phyloP scores from a whole-genome alignment of 1,140 invertebrate genomes.

The Drosophila erecta region DNA sequence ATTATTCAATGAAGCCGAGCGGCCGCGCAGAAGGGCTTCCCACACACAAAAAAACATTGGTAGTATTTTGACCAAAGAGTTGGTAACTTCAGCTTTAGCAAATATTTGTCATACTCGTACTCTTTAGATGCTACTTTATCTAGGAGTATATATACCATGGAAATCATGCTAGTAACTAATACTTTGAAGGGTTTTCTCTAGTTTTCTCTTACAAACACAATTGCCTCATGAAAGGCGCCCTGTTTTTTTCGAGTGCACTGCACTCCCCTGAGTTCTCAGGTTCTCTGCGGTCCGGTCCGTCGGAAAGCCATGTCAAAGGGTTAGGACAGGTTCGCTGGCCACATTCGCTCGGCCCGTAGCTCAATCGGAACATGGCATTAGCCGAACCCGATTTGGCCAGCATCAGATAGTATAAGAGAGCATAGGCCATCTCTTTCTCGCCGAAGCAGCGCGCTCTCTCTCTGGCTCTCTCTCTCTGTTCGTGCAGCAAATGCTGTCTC shows the following conservation, averaged over 20 bases:
- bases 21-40: conserved; percentile 27
- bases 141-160: too few relatives aligned
- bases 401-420: conserved; percentile 35
- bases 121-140: too few relatives aligned
- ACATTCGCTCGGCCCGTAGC: background rate
- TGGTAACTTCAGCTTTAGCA: background rate
- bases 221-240: too few relatives aligned
- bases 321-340: conserved; percentile 26
- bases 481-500: background rate
- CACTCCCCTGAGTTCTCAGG: conserved; percentile 21
- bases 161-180: too few relatives aligned
- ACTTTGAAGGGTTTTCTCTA: too few relatives aligned
- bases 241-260: background rate
- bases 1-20: conserved; percentile 77
- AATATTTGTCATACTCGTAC: background rate
- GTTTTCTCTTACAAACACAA: too few relatives aligned
- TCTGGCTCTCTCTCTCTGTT: background rate
- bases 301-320: conserved; percentile 39
- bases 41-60: background rate
- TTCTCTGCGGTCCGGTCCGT: conserved; percentile 17
- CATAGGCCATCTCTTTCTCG: conserved; percentile 12
- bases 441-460: conserved; percentile 2
- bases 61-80: background rate
- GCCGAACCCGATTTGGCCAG: background rate
- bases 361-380: background rate